Evolutionary conservation across 2,113 vertebrate genomes (phyloP).

Genomic region (Eptesicus fuscus): DNA sequence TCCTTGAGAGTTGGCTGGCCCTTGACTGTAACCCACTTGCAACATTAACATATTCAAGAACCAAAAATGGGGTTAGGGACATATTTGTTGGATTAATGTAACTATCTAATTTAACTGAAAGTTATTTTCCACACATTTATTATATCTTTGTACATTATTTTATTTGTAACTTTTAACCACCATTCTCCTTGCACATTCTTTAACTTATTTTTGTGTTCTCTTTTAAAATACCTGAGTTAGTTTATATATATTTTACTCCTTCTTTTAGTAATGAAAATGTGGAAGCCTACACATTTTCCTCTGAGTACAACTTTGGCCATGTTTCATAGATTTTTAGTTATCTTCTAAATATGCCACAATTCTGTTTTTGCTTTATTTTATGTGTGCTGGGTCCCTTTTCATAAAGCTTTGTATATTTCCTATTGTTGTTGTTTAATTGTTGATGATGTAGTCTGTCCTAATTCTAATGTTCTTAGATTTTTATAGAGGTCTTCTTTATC

Average conservation of each 20-base stretch:
- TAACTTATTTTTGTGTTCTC: not conserved
- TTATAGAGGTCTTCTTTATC: not conserved
- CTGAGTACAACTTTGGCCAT: not conserved
- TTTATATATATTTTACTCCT: not conserved
- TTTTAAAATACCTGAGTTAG: not conserved
- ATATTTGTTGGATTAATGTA: not conserved
- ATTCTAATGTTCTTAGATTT: not conserved
- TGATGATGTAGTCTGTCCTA: not conserved
- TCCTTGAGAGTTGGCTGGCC: not conserved
- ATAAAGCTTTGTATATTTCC: not conserved
- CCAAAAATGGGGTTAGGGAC: fast-evolving
- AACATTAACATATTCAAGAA: not conserved
- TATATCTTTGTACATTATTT: not conserved
- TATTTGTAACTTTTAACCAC: not conserved
- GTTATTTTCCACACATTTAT: fast-evolving
- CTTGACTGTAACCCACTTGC: not conserved
- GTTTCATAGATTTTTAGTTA: not conserved
- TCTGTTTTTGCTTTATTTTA: not conserved
- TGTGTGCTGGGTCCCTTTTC: not conserved
- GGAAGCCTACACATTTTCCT: not conserved
- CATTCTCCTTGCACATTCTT: not conserved
- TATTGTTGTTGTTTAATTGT: not conserved
- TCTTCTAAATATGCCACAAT: not conserved
- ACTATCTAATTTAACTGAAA: not conserved
- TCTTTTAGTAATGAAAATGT: not conserved